Base-by-base conservation (phyloP, 1,140 invertebrate genomes). In the Drosophila subobscura region DNA sequence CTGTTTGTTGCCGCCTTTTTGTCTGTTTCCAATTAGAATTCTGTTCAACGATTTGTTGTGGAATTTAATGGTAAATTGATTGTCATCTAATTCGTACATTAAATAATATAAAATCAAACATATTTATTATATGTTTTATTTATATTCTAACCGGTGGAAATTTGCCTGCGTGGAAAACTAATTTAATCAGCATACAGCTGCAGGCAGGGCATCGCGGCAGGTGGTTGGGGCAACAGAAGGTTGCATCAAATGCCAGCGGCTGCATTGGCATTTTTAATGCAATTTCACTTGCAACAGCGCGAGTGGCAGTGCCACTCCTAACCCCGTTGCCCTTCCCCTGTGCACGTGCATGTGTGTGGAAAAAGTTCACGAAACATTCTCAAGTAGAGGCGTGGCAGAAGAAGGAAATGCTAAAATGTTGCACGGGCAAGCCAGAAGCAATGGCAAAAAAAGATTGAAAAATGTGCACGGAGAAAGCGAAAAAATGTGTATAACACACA, bases 251-350 rank as follows among this genome's bases (percentile, higher is more conserved):
- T 27, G 58, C 64, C 46, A 54, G 44, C 40, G 42, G 8, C 41
- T 53, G 47, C 49, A 65, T 71, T 75, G 56, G 45, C 72, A 85
- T 80, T 74, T 85, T 79, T 79, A 85, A 84, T 77, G 80, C 78
- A 84, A 84, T 84, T 84, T 76, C 59, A 44, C 40, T 33, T 27
- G 47, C 45, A 66, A 37, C 33, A 27, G 25, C 25, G 25, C 25
- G 5, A 27, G 25, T 27, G 25, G 25, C 25, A 27, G 4, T 27
- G 25, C 25, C 25, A 27, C 25, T 27, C 5, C 25, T 6, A 6
- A 27, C 29, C 59, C n/a, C 40, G 27, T 27, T n/a, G n/a, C 10
- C 33, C 6, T 4, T 0, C 20, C 16, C n/a, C 29, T 10, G 22
- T 41, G 7, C 12, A 1, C 12, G 33, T 56, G 47, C 51, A 56